phyloP scores from a whole-genome alignment of 2,113 vertebrate species.

The Thermophis baileyi region DNA sequence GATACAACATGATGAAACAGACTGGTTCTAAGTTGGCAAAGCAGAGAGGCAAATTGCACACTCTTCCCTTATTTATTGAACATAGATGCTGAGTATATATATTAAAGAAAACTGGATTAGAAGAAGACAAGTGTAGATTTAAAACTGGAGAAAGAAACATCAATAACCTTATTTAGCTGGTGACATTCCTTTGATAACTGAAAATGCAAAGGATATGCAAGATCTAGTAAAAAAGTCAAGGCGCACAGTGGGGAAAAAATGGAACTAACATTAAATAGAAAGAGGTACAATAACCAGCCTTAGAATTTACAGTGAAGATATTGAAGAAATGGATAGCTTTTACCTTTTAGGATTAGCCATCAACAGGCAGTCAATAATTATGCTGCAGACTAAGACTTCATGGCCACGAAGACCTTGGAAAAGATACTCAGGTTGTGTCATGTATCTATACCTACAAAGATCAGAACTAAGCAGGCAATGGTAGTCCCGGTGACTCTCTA shows the following conservation, averaged over 20 bases:
- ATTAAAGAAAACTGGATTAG: not conserved
- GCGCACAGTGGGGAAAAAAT: not conserved
- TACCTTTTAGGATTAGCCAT: not conserved
- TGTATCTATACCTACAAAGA: not conserved
- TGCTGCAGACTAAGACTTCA: not conserved
- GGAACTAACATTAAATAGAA: not conserved
- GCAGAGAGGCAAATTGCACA: not conserved
- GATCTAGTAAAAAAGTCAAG: not conserved
- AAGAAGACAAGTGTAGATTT: not conserved
- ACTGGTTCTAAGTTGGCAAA: not conserved
- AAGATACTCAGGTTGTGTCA: not conserved
- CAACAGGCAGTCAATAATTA: not conserved
- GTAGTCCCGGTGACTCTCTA: not conserved
- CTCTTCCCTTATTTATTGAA: not conserved
- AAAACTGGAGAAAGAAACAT: not conserved
- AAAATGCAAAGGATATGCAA: not conserved
- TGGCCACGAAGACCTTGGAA: not conserved
- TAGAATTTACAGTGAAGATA: not conserved
- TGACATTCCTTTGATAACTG: not conserved
- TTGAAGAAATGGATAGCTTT: not conserved
- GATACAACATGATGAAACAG: not conserved
- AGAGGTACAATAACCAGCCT: not conserved
- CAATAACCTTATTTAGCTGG: not conserved
- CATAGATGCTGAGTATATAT: not conserved
- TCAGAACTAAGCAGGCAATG: not conserved